Evolutionary conservation across 92 coral and sea anemone genomes (phyloP).

Genomic region (Porites cylindrica): DNA sequence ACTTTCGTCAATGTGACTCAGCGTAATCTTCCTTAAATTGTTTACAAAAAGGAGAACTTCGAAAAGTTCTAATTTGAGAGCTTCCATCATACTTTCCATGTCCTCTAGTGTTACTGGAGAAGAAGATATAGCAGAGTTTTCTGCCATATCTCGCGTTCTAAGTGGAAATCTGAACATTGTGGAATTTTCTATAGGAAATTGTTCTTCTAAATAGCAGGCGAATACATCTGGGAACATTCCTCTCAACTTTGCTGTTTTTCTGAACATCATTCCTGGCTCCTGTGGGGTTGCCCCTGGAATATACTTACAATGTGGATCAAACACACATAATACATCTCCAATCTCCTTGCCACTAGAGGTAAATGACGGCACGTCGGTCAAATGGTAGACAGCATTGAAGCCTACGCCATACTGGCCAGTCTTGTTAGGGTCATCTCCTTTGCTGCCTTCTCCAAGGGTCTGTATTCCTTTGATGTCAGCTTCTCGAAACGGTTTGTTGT

Average conservation of each 20-base stretch:
- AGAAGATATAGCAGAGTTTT: slow-evolving; percentile 7
- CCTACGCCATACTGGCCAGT: slow-evolving; percentile 82
- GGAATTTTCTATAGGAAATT: slow-evolving; percentile 60
- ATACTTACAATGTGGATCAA: slow-evolving; percentile 76
- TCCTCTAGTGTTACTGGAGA: slow-evolving; percentile 37
- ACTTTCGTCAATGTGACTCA: slow-evolving; percentile 62
- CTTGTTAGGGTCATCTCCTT: slow-evolving; percentile 63
- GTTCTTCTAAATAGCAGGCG: slow-evolving; percentile 70
- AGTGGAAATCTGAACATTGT: slow-evolving; percentile 86
- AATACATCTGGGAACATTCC: slow-evolving; percentile 68
- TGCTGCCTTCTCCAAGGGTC: slow-evolving; percentile 90
- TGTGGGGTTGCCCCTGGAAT: slow-evolving; percentile 69
- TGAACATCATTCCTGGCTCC: slow-evolving; percentile 75
- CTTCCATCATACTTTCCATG: slow-evolving; percentile 57
- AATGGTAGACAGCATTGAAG: slow-evolving; percentile 91
- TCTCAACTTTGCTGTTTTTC: slow-evolving; percentile 39
- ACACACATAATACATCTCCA: too few species aligned
- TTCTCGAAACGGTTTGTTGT: slow-evolving; percentile 77
- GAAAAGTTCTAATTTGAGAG: slow-evolving; percentile 66
- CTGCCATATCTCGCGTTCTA: slow-evolving; percentile 58
- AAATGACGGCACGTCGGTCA: too few species aligned
- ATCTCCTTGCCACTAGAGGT: too few species aligned
- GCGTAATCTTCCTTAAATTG: slow-evolving; percentile 71
- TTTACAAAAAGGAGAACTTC: slow-evolving; percentile 82
- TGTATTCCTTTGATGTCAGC: slow-evolving; percentile 85